Conservation (phyloP, 2,113 vertebrate genomes). For the Nothocercus julius region DNA sequence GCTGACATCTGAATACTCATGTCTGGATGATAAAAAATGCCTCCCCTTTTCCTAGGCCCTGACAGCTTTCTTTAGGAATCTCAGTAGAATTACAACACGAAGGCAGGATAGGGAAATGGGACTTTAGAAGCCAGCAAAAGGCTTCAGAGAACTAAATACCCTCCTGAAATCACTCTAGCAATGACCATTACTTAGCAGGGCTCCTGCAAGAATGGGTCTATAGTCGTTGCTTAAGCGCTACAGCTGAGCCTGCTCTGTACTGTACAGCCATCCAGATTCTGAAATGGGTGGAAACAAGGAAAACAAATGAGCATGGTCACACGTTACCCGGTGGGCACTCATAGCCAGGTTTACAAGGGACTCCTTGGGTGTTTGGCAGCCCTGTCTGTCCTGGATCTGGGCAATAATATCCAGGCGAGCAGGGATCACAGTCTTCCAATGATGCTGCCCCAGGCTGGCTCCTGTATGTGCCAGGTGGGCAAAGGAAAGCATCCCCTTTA, state of each 20-base stretch:
- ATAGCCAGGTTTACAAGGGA: slow-evolving; percentile 84
- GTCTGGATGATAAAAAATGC: background rate
- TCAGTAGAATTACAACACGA: background rate
- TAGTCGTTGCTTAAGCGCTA: background rate
- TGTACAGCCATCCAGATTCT: background rate
- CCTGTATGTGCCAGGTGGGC: slow-evolving; percentile 87
- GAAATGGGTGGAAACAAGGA: background rate
- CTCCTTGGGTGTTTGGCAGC: slow-evolving; percentile 79
- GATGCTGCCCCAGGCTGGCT: slow-evolving; percentile 81
- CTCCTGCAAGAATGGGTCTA: background rate
- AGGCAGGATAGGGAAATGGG: background rate
- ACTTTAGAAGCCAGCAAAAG: background rate
- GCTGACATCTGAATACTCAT: background rate
- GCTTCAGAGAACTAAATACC: background rate
- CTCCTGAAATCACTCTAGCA: background rate
- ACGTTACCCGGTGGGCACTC: slow-evolving; percentile 85
- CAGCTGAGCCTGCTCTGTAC: background rate
- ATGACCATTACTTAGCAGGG: background rate
- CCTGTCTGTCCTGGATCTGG: slow-evolving; percentile 78
- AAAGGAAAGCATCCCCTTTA: slow-evolving; percentile 77
- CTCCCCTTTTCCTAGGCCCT: background rate
- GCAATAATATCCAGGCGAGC: slow-evolving; percentile 84
- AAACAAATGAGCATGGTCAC: rapidly evolving
- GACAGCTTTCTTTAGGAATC: background rate
- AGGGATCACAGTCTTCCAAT: slow-evolving; percentile 80